Evolutionary conservation across 2,113 vertebrate species (phyloP), one percentile per base, ranked within the genome.

Genomic region (Hydropotes inermis): DNA sequence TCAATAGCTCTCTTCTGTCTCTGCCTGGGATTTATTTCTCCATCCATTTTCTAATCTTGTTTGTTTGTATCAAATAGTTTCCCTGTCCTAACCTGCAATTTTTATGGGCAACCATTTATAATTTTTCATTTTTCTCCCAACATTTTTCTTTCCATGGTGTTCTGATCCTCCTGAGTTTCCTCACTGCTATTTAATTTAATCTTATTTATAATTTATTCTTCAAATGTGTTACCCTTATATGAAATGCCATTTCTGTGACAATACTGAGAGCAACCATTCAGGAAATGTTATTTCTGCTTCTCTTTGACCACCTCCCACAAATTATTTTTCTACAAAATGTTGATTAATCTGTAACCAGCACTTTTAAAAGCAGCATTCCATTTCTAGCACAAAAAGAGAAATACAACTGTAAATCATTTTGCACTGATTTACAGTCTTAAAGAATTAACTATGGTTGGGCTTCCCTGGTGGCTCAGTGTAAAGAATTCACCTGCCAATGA

Each of bases 361-460:
- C n/a, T 91, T 90, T 90, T 57, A 45, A 94, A 92, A 87, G 82
- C 43, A 93, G 91, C 87, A 97, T 97, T 96, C 96, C 76, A 97
- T 87, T 93, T 57, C 70, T 3, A 67, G 17, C 39, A 70, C 55
- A 89, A 60, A 90, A 92, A 74, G 67, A 39, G 39, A 84, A 90
- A 81, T 84, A 36, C 70, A 97, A 87, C 97, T 98, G 98, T 96
- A 96, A 91, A 96, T 98, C 92, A 97, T 98, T 97, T 98, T 98
- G 52, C 47, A 87, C 52, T 95, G 95, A 97, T 96, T 97, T 91
- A 90, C 92, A 94, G 96, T 96, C 97, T 97, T 98, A 98, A 98
- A 95, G 78, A 98, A 98, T 98, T 97, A 98, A 98, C 98, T 88
- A 93, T 97, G n/a, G 91, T 98, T 97, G 97, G 67, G 21, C 36